Percentiles rank a stretch among this genome's conserved stretches.
Conservation (phyloP, 2,797 vertebrate genomes). For the Sylvilagus floridanus region DNA sequence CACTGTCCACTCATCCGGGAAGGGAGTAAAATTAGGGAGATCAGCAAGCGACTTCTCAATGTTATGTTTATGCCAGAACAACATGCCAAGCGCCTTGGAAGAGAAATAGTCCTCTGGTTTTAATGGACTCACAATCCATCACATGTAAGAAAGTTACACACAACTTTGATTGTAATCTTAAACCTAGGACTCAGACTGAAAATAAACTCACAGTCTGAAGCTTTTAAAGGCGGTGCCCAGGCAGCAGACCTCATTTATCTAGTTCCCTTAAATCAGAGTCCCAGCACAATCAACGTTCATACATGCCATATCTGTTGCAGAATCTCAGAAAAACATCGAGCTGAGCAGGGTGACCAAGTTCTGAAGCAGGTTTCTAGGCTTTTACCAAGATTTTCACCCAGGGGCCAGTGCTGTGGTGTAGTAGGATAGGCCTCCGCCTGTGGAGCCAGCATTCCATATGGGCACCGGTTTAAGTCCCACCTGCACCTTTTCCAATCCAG, state of each 20-base stretch:
- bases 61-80: slow-evolving; percentile 99
- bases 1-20: slow-evolving; percentile 99
- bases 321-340: slow-evolving; percentile 67
- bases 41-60: slow-evolving; percentile 98
- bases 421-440: too few species aligned
- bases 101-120: slow-evolving; percentile 84
- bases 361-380: slow-evolving; percentile 66
- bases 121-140: slow-evolving; percentile 73
- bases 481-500: too few species aligned
- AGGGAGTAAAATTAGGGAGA: slow-evolving; percentile 98
- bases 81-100: slow-evolving; percentile 96
- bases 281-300: slow-evolving; percentile 65
- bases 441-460: too few species aligned
- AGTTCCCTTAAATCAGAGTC: slow-evolving; percentile 55
- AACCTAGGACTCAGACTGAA: slow-evolving; percentile 65
- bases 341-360: slow-evolving; percentile 76
- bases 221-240: slow-evolving; percentile 19
- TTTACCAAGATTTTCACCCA: not conserved
- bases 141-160: slow-evolving; percentile 74
- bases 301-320: slow-evolving; percentile 58
- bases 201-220: slow-evolving; percentile 46
- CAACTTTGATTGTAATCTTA: slow-evolving; percentile 61
- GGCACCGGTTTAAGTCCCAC: too few species aligned
- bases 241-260: slow-evolving; percentile 58
- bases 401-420: too few species aligned